These are phyloP conservation scores for Cistogaster globosa DNA, from an alignment of 2,888 invertebrate species.

Conservation along the genomic window DNA sequence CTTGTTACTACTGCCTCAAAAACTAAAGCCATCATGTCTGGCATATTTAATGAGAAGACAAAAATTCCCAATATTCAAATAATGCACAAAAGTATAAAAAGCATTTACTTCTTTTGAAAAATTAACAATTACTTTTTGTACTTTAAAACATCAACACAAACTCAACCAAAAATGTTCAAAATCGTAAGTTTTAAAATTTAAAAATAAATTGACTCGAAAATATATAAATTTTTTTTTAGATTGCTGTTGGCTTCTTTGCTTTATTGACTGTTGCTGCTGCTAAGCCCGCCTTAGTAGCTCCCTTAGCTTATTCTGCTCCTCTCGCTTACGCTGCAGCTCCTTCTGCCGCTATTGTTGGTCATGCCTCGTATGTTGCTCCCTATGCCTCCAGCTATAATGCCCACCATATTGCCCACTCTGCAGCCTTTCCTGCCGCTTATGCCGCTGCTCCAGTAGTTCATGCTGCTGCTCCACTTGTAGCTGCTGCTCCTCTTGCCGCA, in stretches of 20 bases:
- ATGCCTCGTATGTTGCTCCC: conserved; percentile 79
- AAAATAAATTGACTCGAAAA: neutral
- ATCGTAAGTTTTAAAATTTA: conserved; percentile 75
- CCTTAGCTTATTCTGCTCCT: conserved; percentile 62
- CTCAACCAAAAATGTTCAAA: conserved; percentile 77
- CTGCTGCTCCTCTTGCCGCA: conserved; percentile 31
- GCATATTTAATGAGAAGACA: conserved; percentile 44
- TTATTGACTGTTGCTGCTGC: conserved; percentile 74
- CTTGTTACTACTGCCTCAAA: conserved; percentile 7
- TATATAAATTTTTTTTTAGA: conserved; percentile 64
- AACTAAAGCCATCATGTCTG: conserved; percentile 17
- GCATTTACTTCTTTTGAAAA: neutral
- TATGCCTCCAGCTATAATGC: conserved; percentile 79
- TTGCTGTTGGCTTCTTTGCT: conserved; percentile 78
- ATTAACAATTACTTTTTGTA: conserved; percentile 43
- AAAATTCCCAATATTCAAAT: neutral
- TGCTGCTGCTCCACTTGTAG: too few relatives aligned
- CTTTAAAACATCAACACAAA: conserved; percentile 29
- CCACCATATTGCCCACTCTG: conserved; percentile 78
- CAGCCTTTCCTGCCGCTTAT: conserved; percentile 78
- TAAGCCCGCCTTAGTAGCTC: conserved; percentile 72
- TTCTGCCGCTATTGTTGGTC: conserved; percentile 78
- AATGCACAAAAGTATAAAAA: conserved; percentile 34
- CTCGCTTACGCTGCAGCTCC: conserved; percentile 57
- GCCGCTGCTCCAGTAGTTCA: conserved; percentile 64